Evolutionary conservation across 2,113 vertebrate genomes (phyloP).

Genomic region (Sphyrna mokarran): DNA sequence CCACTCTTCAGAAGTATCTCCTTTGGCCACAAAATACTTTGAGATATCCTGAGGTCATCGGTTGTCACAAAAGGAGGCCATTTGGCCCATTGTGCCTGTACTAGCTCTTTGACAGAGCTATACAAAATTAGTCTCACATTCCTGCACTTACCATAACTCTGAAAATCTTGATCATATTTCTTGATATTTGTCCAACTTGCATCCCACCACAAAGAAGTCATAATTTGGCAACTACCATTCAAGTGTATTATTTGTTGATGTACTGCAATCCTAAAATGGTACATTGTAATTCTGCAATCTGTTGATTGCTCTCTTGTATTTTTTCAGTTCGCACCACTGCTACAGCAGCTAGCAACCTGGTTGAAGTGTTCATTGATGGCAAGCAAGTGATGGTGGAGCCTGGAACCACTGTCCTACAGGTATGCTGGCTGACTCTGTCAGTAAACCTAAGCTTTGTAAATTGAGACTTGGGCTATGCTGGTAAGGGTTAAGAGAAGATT

Average conservation of each 20-base stretch:
- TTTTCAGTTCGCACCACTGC: conserved; percentile 60
- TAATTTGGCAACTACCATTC: neutral
- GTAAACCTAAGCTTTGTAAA: neutral
- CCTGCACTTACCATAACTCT: neutral
- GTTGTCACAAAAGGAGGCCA: neutral
- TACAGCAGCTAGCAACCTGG: conserved; percentile 69
- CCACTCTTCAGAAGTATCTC: neutral
- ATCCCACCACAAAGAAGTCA: neutral
- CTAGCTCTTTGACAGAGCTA: neutral
- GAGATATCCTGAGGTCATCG: neutral
- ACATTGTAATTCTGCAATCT: neutral
- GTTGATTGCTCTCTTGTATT: conserved; percentile 23
- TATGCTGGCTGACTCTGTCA: conserved; percentile 44
- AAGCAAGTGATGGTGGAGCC: conserved; percentile 77
- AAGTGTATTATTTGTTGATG: neutral
- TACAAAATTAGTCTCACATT: neutral
- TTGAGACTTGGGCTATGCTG: neutral
- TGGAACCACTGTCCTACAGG: conserved; percentile 89
- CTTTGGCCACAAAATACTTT: neutral
- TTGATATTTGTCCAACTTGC: neutral
- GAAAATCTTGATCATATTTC: neutral
- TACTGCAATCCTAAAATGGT: neutral
- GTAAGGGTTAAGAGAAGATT: neutral
- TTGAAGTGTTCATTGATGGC: conserved; percentile 91
- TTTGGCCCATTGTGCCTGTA: neutral